Conservation (phyloP, 2,797 vertebrate genomes). For the Enteromius fasciolatus region DNA sequence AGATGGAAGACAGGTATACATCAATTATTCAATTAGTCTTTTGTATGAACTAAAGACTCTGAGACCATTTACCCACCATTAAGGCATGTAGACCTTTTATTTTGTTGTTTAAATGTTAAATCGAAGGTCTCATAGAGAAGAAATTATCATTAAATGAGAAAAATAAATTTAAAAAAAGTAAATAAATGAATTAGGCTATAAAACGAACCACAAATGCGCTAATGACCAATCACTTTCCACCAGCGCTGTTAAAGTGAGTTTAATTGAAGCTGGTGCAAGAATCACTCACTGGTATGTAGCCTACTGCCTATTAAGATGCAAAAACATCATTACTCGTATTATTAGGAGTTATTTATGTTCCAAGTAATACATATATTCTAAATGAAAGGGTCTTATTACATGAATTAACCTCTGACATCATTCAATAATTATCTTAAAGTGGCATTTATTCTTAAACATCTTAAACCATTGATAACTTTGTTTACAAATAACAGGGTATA, state of each 20-base stretch:
- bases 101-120: neutral
- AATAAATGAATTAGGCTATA: too few relatives aligned
- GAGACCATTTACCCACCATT: constrained; percentile 29
- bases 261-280: neutral
- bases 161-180: too few relatives aligned
- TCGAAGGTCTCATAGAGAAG: neutral
- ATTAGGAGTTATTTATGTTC: neutral
- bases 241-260: neutral
- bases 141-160: neutral
- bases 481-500: neutral
- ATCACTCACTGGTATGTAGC: neutral
- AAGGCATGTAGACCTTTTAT: neutral
- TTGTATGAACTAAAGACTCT: constrained; percentile 52
- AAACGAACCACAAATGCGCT: neutral
- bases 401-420: neutral
- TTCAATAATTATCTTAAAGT: neutral
- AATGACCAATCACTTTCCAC: neutral
- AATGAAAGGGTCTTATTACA: neutral
- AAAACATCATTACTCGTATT: neutral
- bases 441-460: neutral
- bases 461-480: neutral
- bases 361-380: neutral
- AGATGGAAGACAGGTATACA: constrained; percentile 43
- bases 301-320: neutral
- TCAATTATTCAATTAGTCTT: constrained; percentile 65